These are phyloP conservation scores for Diploscapter pachys DNA, from an alignment of 1,140 invertebrate species.

Conservation along the genomic window DNA sequence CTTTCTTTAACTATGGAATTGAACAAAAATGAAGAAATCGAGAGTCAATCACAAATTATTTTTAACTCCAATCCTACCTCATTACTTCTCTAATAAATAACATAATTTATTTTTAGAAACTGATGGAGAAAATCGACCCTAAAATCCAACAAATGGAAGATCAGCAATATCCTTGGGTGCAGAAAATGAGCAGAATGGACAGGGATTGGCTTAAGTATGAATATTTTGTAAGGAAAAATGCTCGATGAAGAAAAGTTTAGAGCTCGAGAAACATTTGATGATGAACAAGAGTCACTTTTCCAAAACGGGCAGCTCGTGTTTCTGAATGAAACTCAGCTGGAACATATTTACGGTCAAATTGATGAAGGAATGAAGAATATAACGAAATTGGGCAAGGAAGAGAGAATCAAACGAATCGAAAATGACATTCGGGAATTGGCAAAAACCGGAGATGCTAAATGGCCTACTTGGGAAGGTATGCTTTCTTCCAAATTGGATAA, in stretches of 20 bases:
- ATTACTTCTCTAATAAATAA: no score
- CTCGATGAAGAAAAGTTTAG: neutral
- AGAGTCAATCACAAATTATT: no score
- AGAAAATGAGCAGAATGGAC: slow-evolving; percentile 28
- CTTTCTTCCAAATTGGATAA: no score
- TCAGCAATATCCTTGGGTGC: slow-evolving; percentile 32
- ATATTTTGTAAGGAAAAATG: neutral
- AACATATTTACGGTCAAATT: no score
- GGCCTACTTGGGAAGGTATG: no score
- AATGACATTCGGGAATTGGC: no score
- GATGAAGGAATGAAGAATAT: no score
- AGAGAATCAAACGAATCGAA: no score
- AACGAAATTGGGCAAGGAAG: neutral
- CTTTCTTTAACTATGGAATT: no score
- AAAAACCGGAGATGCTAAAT: no score
- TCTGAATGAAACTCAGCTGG: neutral
- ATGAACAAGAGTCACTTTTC: neutral
- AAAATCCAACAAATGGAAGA: slow-evolving; percentile 32
- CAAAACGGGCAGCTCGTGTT: neutral
- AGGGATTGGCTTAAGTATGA: slow-evolving; percentile 21
- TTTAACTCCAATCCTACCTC: no score
- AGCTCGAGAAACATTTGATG: neutral
- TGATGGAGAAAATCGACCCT: slow-evolving; percentile 21
- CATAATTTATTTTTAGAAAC: neutral
- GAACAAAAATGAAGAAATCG: no score